Conservation (phyloP, 2,113 vertebrate species). For the Chionis minor region DNA sequence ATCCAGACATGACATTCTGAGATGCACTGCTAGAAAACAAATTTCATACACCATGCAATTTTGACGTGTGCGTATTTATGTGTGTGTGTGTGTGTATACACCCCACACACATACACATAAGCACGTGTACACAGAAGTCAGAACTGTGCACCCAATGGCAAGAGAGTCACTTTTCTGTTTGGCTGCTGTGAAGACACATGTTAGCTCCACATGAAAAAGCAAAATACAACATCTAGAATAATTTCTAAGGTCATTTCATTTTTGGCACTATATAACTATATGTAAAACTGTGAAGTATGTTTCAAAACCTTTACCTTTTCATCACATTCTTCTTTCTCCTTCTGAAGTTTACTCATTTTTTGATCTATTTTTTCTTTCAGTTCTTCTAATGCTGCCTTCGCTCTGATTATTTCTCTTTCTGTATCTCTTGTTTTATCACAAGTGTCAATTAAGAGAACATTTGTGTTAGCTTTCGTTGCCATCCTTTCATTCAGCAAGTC, state of each 20-base stretch:
- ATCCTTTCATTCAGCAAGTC: constrained; percentile 62
- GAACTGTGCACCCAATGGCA: not conserved
- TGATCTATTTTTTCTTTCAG: constrained; percentile 9
- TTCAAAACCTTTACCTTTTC: constrained; percentile 25
- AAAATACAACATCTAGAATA: not conserved
- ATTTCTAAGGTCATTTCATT: not conserved
- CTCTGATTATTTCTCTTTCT: constrained; percentile 18
- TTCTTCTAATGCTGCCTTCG: not conserved
- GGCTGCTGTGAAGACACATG: not conserved
- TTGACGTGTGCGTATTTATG: not conserved
- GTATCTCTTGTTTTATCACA: constrained; percentile 15
- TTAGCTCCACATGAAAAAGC: not conserved
- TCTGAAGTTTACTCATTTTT: constrained; percentile 39
- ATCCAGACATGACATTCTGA: not conserved
- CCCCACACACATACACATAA: not conserved
- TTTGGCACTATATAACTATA: not conserved
- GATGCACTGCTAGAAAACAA: not conserved
- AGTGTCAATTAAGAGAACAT: constrained; percentile 57
- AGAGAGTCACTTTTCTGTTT: not conserved
- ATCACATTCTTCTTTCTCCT: constrained; percentile 5
- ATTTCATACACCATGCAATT: not conserved
- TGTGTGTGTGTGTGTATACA: not conserved
- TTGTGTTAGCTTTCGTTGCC: constrained; percentile 45
- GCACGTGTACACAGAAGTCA: not conserved
- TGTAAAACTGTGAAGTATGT: not conserved